These are phyloP conservation scores for Electrona antarctica DNA, from an alignment of 2,113 vertebrate genomes.

Conservation along the genomic window DNA sequence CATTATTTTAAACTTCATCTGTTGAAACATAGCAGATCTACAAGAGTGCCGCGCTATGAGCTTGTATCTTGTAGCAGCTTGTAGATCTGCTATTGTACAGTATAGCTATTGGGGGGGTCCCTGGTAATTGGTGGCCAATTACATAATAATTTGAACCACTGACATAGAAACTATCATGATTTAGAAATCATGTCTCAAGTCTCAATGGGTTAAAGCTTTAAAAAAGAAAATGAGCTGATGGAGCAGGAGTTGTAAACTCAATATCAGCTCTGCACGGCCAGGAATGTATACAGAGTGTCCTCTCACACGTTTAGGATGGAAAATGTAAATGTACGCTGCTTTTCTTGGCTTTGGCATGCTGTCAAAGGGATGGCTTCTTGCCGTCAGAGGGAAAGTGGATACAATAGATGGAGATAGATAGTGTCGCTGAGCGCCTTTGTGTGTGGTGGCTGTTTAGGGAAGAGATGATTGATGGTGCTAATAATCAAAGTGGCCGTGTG, in stretches of 20 bases:
- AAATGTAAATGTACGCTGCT: slow-evolving; percentile 27
- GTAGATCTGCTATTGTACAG: too few relatives aligned
- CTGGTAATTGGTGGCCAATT: too few relatives aligned
- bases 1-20: too few relatives aligned
- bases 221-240: slow-evolving; percentile 11
- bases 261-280: slow-evolving; percentile 12
- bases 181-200: too few relatives aligned
- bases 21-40: too few relatives aligned
- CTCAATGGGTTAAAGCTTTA: background rate
- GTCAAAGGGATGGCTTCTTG: background rate
- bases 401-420: slow-evolving; percentile 17
- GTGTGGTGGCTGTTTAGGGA: slow-evolving; percentile 43
- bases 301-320: slow-evolving; percentile 27
- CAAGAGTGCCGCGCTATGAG: too few relatives aligned
- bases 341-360: slow-evolving; percentile 44
- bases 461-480: slow-evolving; percentile 46
- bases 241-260: slow-evolving; percentile 41
- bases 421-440: slow-evolving; percentile 38
- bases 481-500: slow-evolving; percentile 43
- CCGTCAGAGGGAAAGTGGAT: slow-evolving; percentile 26
- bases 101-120: too few relatives aligned
- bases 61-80: too few relatives aligned
- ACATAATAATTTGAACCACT: too few relatives aligned
- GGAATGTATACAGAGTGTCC: slow-evolving; percentile 53
- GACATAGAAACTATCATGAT: too few relatives aligned